A percentile compares a stretch with the other conserved stretches of the same genome.
These are phyloP conservation scores for Lasiommata megera DNA, from an alignment of 2,888 invertebrate species.

Conservation along the genomic window DNA sequence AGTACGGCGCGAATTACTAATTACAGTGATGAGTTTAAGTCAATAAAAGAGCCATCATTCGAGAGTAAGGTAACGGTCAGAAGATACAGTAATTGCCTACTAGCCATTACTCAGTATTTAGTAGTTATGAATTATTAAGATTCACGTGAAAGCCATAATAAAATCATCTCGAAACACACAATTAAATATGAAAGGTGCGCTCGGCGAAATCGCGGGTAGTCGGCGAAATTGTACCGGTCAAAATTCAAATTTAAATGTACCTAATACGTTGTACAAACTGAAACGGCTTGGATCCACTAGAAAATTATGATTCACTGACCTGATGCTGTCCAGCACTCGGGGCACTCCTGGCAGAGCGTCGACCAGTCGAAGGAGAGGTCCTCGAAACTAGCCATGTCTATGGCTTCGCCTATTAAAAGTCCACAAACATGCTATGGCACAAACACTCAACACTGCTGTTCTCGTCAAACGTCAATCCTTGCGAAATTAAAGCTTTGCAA, in stretches of 20 bases:
- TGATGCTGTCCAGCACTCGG: slow-evolving; percentile 83
- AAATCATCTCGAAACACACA: slow-evolving; percentile 23
- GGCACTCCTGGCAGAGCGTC: slow-evolving; percentile 82
- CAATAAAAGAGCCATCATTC: slow-evolving; percentile 8
- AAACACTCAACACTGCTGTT: slow-evolving; percentile 46
- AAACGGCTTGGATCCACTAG: not conserved
- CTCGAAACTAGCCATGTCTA: slow-evolving; percentile 83
- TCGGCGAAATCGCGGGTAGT: slow-evolving; percentile 25
- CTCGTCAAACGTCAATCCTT: slow-evolving; percentile 24
- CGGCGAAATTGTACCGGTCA: slow-evolving; percentile 24
- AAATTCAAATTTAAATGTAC: slow-evolving; percentile 32
- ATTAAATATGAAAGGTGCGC: slow-evolving; percentile 26
- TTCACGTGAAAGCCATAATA: slow-evolving; percentile 24
- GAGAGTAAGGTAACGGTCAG: slow-evolving; percentile 9
- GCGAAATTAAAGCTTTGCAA: slow-evolving; percentile 18
- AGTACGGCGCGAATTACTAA: no score
- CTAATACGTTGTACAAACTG: slow-evolving; percentile 24
- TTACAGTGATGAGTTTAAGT: not conserved
- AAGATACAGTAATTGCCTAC: slow-evolving; percentile 13
- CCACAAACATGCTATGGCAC: slow-evolving; percentile 58
- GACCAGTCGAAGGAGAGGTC: slow-evolving; percentile 85
- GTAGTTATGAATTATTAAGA: slow-evolving; percentile 10
- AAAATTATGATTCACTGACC: slow-evolving; percentile 69
- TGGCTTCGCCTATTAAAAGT: slow-evolving; percentile 48
- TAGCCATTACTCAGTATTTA: slow-evolving; percentile 8